Evolutionary conservation across 2,888 invertebrate genomes (phyloP).

Genomic region (Elmis aenea): DNA sequence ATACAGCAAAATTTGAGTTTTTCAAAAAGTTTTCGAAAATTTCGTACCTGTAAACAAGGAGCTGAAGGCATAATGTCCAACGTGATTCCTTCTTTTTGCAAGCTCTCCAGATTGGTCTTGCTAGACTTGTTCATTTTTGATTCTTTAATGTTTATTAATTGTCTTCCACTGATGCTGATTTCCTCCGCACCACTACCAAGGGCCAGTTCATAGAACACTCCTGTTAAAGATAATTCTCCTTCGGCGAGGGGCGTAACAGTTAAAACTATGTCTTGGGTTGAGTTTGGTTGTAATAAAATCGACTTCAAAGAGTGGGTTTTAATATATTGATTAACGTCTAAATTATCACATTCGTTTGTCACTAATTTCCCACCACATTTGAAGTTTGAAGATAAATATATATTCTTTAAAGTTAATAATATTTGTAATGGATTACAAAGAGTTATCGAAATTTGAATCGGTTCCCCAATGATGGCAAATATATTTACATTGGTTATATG

Average conservation of each 20-base stretch:
- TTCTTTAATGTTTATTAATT: slow-evolving; percentile 53
- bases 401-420: slow-evolving; percentile 61
- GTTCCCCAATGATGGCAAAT: slow-evolving; percentile 73
- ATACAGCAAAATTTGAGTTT: slow-evolving; percentile 3
- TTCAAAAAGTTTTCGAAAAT: slow-evolving; percentile 8
- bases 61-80: slow-evolving; percentile 73
- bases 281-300: slow-evolving; percentile 55
- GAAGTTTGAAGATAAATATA: slow-evolving; percentile 71
- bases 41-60: slow-evolving; percentile 73
- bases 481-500: slow-evolving; percentile 63
- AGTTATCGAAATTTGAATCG: slow-evolving; percentile 71
- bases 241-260: slow-evolving; percentile 67
- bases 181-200: slow-evolving; percentile 34
- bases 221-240: slow-evolving; percentile 69
- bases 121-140: slow-evolving; percentile 53
- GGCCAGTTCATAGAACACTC: slow-evolving; percentile 51
- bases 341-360: slow-evolving; percentile 44
- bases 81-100: slow-evolving; percentile 55
- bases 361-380: slow-evolving; percentile 43
- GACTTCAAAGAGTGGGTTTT: slow-evolving; percentile 56
- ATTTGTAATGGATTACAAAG: slow-evolving; percentile 74
- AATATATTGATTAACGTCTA: slow-evolving; percentile 45
- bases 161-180: slow-evolving; percentile 56
- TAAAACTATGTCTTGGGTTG: slow-evolving; percentile 61
- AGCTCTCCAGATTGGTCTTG: slow-evolving; percentile 41